Percentiles rank a stretch among this genome's conserved stretches.
Conservation (phyloP, 2,888 invertebrate species). For the Pyralis farinalis region DNA sequence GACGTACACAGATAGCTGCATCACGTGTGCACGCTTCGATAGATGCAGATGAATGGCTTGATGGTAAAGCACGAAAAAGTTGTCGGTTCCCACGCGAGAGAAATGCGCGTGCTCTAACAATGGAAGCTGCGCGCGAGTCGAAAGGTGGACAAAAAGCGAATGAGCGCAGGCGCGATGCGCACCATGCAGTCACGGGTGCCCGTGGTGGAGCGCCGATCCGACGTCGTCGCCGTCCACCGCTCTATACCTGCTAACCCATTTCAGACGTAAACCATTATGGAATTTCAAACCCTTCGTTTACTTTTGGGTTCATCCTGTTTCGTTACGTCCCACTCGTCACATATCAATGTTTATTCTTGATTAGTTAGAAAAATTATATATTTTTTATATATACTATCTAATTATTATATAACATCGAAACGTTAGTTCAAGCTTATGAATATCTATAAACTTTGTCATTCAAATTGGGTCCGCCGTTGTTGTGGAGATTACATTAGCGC, state of each 20-base stretch:
- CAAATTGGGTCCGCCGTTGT: too few relatives aligned
- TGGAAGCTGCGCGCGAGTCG: constrained; percentile 74
- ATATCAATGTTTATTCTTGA: neutral
- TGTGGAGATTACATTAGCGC: too few relatives aligned
- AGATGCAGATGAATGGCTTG: constrained; percentile 44
- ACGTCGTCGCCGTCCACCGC: constrained; percentile 18
- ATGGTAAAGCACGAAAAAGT: constrained; percentile 63
- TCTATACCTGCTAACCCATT: constrained; percentile 75
- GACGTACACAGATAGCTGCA: constrained; percentile 33
- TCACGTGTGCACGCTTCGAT: constrained; percentile 51
- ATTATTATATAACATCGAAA: too few relatives aligned
- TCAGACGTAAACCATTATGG: constrained; percentile 39
- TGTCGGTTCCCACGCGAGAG: constrained; percentile 71
- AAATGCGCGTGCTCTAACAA: constrained; percentile 66
- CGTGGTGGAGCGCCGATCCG: constrained; percentile 19
- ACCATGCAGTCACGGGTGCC: constrained; percentile 24
- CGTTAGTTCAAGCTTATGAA: too few relatives aligned
- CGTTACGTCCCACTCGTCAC: neutral
- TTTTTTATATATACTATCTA: too few relatives aligned
- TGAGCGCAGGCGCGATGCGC: constrained; percentile 49
- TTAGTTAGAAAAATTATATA: too few relatives aligned
- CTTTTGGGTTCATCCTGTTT: constrained; percentile 12
- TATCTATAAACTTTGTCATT: too few relatives aligned
- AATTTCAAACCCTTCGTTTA: constrained; percentile 28
- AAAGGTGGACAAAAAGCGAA: constrained; percentile 80